phyloP scores from a whole-genome alignment of 1,140 invertebrate species.

The Ceratina australensis region DNA sequence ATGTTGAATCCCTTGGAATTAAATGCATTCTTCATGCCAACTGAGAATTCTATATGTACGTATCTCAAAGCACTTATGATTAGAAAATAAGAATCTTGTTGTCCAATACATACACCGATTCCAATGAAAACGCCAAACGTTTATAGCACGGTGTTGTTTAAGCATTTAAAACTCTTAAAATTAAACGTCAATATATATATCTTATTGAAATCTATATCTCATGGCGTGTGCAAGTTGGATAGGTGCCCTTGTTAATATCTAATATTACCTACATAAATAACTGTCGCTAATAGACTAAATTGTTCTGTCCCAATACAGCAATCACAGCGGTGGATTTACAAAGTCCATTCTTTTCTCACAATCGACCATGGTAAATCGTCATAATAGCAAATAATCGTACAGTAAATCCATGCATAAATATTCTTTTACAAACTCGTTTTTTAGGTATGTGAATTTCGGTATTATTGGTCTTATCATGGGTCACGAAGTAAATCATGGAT shows the following conservation, averaged over 20 bases:
- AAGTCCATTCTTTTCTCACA: constrained; percentile 45
- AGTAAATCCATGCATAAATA: neutral
- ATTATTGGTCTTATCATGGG: constrained; percentile 52
- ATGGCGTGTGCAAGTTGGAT: too few species aligned
- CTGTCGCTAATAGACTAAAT: neutral
- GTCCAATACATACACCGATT: too few species aligned
- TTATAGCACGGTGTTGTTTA: too few species aligned
- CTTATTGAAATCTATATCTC: too few species aligned
- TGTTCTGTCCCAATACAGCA: constrained; percentile 11
- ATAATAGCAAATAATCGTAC: too few species aligned
- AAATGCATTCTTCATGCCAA: constrained; percentile 47
- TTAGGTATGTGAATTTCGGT: constrained; percentile 51
- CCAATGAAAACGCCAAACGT: too few species aligned
- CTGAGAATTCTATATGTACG: constrained; percentile 38
- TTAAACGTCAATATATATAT: too few species aligned
- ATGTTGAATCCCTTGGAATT: constrained; percentile 28
- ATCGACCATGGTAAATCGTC: constrained; percentile 50
- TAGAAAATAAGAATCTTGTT: too few species aligned
- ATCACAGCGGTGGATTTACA: constrained; percentile 53
- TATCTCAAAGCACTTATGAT: neutral
- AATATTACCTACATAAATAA: neutral
- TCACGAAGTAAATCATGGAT: constrained; percentile 59
- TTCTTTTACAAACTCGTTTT: neutral
- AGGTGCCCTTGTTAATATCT: too few species aligned
- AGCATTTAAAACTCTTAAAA: too few species aligned